Conservation (phyloP, 2,113 vertebrate species). For the Pomatorhinus ruficollis region DNA sequence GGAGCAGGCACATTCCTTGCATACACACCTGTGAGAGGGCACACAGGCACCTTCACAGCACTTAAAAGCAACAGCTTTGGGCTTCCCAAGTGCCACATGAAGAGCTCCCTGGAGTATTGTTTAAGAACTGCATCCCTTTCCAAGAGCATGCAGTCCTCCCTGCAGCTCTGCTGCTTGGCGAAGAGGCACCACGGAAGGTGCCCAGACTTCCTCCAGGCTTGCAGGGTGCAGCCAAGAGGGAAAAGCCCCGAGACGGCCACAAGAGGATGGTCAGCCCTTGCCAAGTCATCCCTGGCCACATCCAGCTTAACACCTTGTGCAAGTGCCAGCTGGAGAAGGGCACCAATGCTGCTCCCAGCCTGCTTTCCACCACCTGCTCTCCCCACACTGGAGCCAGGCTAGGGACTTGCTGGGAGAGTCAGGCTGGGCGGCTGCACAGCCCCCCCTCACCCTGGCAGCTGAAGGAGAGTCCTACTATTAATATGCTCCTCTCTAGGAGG, state of each 20-base stretch:
- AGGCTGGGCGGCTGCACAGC: neutral
- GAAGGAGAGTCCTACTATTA: neutral
- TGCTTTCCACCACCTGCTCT: neutral
- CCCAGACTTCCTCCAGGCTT: fast-evolving
- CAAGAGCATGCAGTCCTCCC: neutral
- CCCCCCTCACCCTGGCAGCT: neutral
- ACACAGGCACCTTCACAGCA: neutral
- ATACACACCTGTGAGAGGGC: constrained; percentile 30
- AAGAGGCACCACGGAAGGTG: neutral
- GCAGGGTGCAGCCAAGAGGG: neutral
- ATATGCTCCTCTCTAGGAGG: neutral
- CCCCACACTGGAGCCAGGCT: neutral
- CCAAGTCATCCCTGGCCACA: neutral
- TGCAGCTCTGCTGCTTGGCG: neutral
- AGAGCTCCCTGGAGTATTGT: neutral
- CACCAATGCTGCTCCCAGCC: fast-evolving
- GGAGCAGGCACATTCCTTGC: constrained; percentile 18
- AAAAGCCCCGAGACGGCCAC: neutral
- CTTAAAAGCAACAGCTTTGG: neutral
- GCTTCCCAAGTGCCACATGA: neutral
- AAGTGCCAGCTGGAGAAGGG: neutral
- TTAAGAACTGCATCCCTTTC: neutral
- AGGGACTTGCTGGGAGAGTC: neutral
- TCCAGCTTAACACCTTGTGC: neutral
- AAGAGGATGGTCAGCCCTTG: neutral